Evolutionary conservation across 2,888 invertebrate genomes (phyloP).

Genomic region (Scaptodrosophila latifasciaeformis): DNA sequence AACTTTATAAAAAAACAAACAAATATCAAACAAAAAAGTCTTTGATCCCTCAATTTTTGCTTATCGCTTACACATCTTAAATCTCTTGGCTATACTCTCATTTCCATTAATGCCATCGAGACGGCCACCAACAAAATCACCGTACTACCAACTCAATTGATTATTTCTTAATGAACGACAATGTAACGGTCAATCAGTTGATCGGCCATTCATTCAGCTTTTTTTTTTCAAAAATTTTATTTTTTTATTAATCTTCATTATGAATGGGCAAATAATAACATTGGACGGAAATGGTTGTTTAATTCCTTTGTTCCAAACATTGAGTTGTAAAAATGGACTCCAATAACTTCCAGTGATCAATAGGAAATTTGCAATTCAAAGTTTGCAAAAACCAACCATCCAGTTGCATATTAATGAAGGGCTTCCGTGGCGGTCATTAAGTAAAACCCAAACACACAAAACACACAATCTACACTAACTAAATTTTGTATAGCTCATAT

Average conservation of each 20-base stretch:
- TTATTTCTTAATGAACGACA: slow-evolving; percentile 40
- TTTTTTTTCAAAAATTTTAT: slow-evolving; percentile 3
- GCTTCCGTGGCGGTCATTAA: slow-evolving; percentile 2
- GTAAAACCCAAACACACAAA: no score
- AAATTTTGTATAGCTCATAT: slow-evolving; percentile 22
- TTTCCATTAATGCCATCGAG: slow-evolving; percentile 1
- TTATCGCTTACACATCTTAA: slow-evolving; percentile 33
- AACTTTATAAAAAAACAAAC: slow-evolving; percentile 24
- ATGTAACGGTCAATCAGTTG: slow-evolving; percentile 41
- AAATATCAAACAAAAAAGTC: no score
- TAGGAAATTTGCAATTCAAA: slow-evolving; percentile 37
- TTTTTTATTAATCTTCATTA: slow-evolving; percentile 15
- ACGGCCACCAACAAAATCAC: no score
- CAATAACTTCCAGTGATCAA: neutral
- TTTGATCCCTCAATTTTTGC: neutral
- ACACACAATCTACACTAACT: no score
- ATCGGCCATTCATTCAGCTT: slow-evolving; percentile 25
- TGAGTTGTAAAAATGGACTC: neutral
- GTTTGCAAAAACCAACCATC: slow-evolving; percentile 1
- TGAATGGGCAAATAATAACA: slow-evolving; percentile 21
- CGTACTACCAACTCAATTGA: slow-evolving; percentile 1
- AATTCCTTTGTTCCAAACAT: slow-evolving; percentile 4
- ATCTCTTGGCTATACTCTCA: no score
- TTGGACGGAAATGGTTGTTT: slow-evolving; percentile 22
- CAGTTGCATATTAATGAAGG: slow-evolving; percentile 1